phyloP scores from a whole-genome alignment of 64 coral and sea anemone species.

The Dendronephthya gigantea region DNA sequence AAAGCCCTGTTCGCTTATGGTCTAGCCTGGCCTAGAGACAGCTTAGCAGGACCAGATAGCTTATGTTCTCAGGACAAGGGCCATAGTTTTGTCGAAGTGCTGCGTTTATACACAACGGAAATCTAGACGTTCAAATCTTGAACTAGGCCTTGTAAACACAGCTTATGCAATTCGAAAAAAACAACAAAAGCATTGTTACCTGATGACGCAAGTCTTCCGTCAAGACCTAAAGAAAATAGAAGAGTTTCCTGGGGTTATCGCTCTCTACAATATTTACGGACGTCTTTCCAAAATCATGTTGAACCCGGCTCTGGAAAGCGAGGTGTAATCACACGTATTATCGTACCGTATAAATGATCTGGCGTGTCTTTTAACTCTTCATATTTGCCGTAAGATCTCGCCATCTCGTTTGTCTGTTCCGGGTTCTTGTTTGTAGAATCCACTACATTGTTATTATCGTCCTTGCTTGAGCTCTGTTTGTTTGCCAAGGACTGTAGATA shows the following conservation, averaged over 20 bases:
- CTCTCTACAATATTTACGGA: too few relatives aligned
- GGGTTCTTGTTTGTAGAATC: neutral
- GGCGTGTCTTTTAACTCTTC: constrained; percentile 27
- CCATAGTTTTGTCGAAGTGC: too few relatives aligned
- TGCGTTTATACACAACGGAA: too few relatives aligned
- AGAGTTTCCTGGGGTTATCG: neutral
- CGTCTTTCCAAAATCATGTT: too few relatives aligned
- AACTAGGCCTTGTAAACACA: too few relatives aligned
- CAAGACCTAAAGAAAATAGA: neutral
- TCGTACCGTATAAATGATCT: constrained; percentile 34
- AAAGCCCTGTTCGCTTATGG: too few relatives aligned
- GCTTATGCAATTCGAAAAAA: too few relatives aligned
- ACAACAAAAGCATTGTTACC: neutral
- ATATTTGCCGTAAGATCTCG: constrained; percentile 16
- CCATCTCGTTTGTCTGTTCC: constrained; percentile 5
- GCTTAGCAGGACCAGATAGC: too few relatives aligned
- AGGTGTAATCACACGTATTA: neutral
- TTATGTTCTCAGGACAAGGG: too few relatives aligned
- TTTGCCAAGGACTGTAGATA: neutral
- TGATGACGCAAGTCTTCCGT: neutral
- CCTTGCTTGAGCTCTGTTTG: neutral
- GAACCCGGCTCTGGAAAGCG: too few relatives aligned
- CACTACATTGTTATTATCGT: neutral
- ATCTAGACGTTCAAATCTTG: too few relatives aligned
- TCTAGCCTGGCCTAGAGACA: too few relatives aligned